Evolutionary conservation across 2,113 vertebrate genomes (phyloP).

Genomic region (Lophotis ruficrista): DNA sequence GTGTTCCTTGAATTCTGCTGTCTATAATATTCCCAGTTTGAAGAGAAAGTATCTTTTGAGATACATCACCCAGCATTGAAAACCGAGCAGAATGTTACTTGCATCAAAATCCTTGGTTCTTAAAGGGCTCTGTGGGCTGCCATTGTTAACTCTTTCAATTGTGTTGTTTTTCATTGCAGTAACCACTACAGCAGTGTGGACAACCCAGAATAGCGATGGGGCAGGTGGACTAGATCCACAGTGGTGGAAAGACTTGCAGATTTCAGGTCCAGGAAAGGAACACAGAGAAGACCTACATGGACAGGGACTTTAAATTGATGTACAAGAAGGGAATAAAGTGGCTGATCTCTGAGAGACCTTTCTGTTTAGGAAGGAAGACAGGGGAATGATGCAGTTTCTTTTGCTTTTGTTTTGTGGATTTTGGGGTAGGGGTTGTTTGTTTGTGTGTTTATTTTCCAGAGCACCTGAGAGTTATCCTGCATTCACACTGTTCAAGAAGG

Average conservation of each 20-base stretch:
- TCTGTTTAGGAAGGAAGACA: conserved; percentile 49
- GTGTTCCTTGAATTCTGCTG: background rate
- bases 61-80: background rate
- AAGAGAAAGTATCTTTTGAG: background rate
- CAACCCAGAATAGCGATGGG: conserved; percentile 66
- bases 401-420: conserved; percentile 40
- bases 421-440: conserved; percentile 32
- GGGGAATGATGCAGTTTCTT: conserved; percentile 1
- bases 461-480: conserved; percentile 16
- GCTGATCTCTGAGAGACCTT: background rate
- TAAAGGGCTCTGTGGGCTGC: conserved; percentile 30
- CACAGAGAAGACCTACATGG: conserved; percentile 64
- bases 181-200: conserved; percentile 64
- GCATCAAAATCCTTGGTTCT: conserved; percentile 31
- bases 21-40: background rate
- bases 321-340: conserved; percentile 28
- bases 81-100: background rate
- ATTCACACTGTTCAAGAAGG: conserved; percentile 29
- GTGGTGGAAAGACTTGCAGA: conserved; percentile 61
- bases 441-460: conserved; percentile 64
- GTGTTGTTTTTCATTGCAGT: conserved; percentile 70
- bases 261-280: conserved; percentile 65
- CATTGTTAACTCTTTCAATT: conserved; percentile 60
- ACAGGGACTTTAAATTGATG: conserved; percentile 44
- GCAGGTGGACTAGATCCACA: conserved; percentile 67